Evolutionary conservation across 2,113 vertebrate species (phyloP), one percentile per base, ranked within the genome.

Genomic region (Halcyon malimbica): DNA sequence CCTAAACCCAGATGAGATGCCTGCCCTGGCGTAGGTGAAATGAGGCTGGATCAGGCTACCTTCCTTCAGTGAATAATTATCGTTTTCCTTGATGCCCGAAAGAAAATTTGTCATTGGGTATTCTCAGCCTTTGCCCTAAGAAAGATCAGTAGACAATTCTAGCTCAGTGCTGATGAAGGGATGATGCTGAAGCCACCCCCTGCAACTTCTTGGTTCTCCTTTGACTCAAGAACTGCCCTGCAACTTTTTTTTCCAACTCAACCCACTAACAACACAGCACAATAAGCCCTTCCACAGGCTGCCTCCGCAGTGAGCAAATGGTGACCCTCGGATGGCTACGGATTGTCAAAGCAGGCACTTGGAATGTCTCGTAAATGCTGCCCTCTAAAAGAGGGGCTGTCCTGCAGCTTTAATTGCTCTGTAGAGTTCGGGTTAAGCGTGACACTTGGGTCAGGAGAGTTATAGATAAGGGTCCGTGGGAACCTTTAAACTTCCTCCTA

Each of bases 371-470:
- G 0, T 2, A 2, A 56, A 5, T 41, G 3, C 71, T 37, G 41
- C 9, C 9, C 28, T n/a, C 16, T 16, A 3, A 20, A 75, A 29
- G 50, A 62, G 51, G 8, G 35, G 46, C 14, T 13, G 56, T 15
- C 0, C 29, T 76, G 60, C 31, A 7, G 19, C 2, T 54, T 1
- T 60, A 26, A 1, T 20, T 39, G 3, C 24, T 24, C 2, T 9
- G 20, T 37, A 46, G 68, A 17, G 57, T 19, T 16, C 1, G 0
- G 9, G 29, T 23, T 56, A 17, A 33, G 33, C 3, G 1, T 35
- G 51, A 35, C 33, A 5, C 25, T 74, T 10, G 24, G 37, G 64
- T 64, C 35, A 20, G 44, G 3, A 16, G 2, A 50, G 26, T 26
- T 48, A 0, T 0, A 92, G 73, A 75, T 81, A 33, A 53, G 11